These are phyloP conservation scores for Panagrolaimus sp. DNA, from an alignment of 1,140 invertebrate genomes.

Conservation along the genomic window DNA sequence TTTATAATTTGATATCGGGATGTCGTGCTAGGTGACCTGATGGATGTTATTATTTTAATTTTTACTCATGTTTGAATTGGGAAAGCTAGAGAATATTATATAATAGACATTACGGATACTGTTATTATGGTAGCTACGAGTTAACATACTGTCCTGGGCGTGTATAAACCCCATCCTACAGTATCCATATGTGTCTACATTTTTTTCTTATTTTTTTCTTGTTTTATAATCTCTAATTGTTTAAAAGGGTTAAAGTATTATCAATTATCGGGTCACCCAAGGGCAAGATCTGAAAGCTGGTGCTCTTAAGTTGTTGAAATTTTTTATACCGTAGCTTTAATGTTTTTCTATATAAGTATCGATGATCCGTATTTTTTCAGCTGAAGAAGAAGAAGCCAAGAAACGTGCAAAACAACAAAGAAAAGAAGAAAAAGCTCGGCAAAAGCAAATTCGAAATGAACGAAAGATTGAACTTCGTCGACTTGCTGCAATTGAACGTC, in stretches of 20 bases:
- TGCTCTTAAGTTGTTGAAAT: slow-evolving; percentile 18
- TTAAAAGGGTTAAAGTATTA: slow-evolving; percentile 16
- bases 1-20: too few relatives aligned
- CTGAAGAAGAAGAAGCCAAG: slow-evolving; percentile 23
- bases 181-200: neutral
- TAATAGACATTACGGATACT: too few relatives aligned
- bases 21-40: too few relatives aligned
- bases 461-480: slow-evolving; percentile 15
- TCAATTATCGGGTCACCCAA: neutral
- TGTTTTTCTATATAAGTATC: slow-evolving; percentile 8
- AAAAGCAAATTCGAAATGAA: slow-evolving; percentile 6
- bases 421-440: slow-evolving; percentile 21
- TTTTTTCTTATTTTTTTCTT: neutral
- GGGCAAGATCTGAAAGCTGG: slow-evolving; percentile 33
- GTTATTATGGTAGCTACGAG: too few relatives aligned
- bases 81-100: too few relatives aligned
- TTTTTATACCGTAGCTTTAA: neutral
- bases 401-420: slow-evolving; percentile 9
- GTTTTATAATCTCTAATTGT: slow-evolving; percentile 6
- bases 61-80: too few relatives aligned
- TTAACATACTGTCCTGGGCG: too few relatives aligned
- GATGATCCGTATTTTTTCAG: slow-evolving; percentile 8
- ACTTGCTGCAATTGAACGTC: slow-evolving; percentile 26
- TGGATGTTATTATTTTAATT: too few relatives aligned
- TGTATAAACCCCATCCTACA: too few relatives aligned